These are phyloP conservation scores for Agrilus mali DNA, from an alignment of 2,888 invertebrate genomes.

Conservation along the genomic window DNA sequence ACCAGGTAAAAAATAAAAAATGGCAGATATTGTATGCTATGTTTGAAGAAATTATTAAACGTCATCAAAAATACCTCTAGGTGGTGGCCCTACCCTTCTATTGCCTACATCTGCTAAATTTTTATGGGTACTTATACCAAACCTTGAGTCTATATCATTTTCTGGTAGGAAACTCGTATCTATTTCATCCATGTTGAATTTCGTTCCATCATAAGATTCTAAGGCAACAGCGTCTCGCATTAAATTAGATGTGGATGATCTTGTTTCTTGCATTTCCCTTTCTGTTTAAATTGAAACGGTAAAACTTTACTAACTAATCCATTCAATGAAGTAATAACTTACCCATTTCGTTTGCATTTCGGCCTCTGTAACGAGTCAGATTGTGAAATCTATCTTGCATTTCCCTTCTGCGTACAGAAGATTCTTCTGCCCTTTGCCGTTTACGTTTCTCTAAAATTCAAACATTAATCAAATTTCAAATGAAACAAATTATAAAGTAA, in stretches of 20 bases:
- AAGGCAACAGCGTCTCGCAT: constrained; percentile 61
- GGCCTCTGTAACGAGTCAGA: constrained; percentile 31
- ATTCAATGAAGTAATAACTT: constrained; percentile 11
- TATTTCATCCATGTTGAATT: constrained; percentile 25
- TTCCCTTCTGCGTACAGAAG: constrained; percentile 59
- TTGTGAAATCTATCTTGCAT: constrained; percentile 53
- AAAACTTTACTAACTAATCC: too few relatives aligned
- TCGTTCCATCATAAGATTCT: constrained; percentile 50
- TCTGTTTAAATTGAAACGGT: not conserved
- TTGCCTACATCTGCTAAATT: constrained; percentile 27
- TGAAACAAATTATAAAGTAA: not conserved
- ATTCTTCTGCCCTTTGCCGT: constrained; percentile 69
- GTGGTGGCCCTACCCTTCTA: constrained; percentile 52
- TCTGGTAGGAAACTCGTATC: constrained; percentile 31
- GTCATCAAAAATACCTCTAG: constrained; percentile 72
- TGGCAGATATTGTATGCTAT: not conserved
- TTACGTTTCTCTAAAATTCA: constrained; percentile 56
- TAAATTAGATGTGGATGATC: constrained; percentile 62
- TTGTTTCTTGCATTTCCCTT: constrained; percentile 43
- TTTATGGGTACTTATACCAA: constrained; percentile 50
- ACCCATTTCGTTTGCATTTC: constrained; percentile 39
- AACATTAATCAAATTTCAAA: not conserved
- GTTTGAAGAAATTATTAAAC: constrained; percentile 46
- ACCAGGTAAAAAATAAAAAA: too few relatives aligned
- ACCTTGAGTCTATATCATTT: constrained; percentile 44